Base-by-base conservation (phyloP, 2,797 vertebrate species). In the Bovichtus diacanthus region DNA sequence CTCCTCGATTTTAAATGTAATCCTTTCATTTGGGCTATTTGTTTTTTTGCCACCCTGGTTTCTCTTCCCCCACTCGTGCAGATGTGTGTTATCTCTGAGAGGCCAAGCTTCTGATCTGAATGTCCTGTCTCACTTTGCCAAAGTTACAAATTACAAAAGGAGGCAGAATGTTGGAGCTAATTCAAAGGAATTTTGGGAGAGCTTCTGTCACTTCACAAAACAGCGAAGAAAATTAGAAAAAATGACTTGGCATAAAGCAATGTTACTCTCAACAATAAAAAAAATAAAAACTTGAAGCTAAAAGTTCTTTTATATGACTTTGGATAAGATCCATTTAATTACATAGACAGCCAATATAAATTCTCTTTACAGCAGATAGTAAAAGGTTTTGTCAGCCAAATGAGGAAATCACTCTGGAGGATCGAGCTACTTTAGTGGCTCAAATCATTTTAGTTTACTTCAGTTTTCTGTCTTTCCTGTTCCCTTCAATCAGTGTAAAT, bases 71-170 rank as follows among this genome's bases (percentile, higher is more conserved):
- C 2, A 16, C 62, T 31, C 79, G 66, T 71, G 74, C 92, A 91
- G 89, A 83, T 89, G 81, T 81, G 82, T 83, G 80, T 90, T 91
- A 91, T 92, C 89, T 93, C 58, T 44, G 31, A 64, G 66, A 72
- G 67, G 74, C 59, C 68, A 73, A 76, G 73, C 69, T 59, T 84
- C 74, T 76, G 64, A 81, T 83, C 78, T 66, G 27, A 81, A 81
- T 12, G 47, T 76, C 70, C 50, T 61, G 58, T 76, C 73, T 82
- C 62, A 65, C 64, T 81, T 84, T 74, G 59, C 76, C 31, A 82
- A 70, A 82, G 70, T 88, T 83, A 90, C 77, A 88, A 90, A 90
- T 92, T 59, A 81, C 76, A 38, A 60, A 62, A 68, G 73, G 71
- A 89, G 82, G 71, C 74, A 75, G 70, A 75, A 78, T 25, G 36